Base-by-base conservation (phyloP, 2,113 vertebrate species). In the Colaptes auratus region DNA sequence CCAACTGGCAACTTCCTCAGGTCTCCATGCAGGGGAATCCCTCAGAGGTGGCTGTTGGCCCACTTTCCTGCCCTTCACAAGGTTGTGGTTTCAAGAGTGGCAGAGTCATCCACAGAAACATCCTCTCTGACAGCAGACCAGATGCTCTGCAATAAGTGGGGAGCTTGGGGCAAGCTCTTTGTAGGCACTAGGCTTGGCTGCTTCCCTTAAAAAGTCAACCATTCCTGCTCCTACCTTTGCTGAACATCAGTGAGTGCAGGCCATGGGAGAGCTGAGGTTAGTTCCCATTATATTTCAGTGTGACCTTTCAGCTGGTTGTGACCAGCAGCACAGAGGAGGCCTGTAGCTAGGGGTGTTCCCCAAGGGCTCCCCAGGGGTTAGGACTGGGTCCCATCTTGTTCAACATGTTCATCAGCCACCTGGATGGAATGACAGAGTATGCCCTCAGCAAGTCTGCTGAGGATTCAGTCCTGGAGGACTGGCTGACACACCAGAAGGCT, bases 61-160 rank as follows among this genome's bases (percentile, higher is more conserved):
- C 31, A 6, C 82, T 82, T 96, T 95, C 92, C 93, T 95, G 88
- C 48, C 82, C 92, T 90, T 72, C 92, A 56, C 53, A 6, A 20
- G 89, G 78, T 65, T 88, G 90, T 72, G 95, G 92, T 86, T 92
- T 67, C 65, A 15, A 4, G 27, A 61, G 48, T 30, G 65, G 8
- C 69, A 77, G n/a, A 59, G 35, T 0, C 63, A 28, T 15, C 31
- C 74, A 72, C 56, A 88, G 85, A 63, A 94, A 50, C 52, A 76
- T 7, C 74, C 71, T 52, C 74, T 80, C 4, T 36, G 39, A 63
- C 58, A 13, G 18, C 6, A 63, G 10, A 14, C 25, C 30, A 85
- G 21, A 24, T 24, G n/a, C 9, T 80, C 39, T 65, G 12, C 15
- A 18, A 33, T 5, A 59, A 59, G 63, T 6, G 27, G 36, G 20